phyloP scores from a whole-genome alignment of 2,888 invertebrate genomes.

The Epsilonema sp. region DNA sequence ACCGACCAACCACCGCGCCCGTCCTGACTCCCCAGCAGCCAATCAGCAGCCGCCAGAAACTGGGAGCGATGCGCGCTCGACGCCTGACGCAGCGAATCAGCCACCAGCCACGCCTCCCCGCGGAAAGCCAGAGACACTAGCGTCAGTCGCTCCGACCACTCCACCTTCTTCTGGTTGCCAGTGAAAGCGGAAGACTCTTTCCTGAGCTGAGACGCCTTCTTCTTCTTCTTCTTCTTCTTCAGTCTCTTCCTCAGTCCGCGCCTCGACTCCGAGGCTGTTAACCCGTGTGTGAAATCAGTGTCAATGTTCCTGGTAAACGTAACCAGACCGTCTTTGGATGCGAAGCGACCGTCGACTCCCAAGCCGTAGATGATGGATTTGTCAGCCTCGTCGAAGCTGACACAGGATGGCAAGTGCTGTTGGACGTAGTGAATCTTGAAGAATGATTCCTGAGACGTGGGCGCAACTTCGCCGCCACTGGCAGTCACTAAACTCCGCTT shows the following conservation, averaged over 20 bases:
- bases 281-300: background rate
- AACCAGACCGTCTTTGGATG: background rate
- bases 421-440: background rate
- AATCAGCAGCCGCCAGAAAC: constrained; percentile 74
- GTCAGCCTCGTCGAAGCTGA: background rate
- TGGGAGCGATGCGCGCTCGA: constrained; percentile 68
- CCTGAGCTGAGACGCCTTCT: no score
- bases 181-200: no score
- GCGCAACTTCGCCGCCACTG: no score
- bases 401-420: background rate
- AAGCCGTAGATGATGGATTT: background rate
- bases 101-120: constrained; percentile 39
- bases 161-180: background rate
- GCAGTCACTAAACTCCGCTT: no score
- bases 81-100: constrained; percentile 35
- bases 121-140: constrained; percentile 32
- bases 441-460: background rate
- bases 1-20: constrained; percentile 76
- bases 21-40: constrained; percentile 74
- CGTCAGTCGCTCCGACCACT: constrained; percentile 7
- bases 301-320: background rate
- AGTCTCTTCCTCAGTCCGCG: background rate
- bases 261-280: background rate
- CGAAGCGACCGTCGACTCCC: background rate
- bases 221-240: background rate